Percentiles rank a stretch among this genome's conserved stretches.
Conservation (phyloP, 2,888 invertebrate genomes). For the Dyspetes luteomarginatus region DNA sequence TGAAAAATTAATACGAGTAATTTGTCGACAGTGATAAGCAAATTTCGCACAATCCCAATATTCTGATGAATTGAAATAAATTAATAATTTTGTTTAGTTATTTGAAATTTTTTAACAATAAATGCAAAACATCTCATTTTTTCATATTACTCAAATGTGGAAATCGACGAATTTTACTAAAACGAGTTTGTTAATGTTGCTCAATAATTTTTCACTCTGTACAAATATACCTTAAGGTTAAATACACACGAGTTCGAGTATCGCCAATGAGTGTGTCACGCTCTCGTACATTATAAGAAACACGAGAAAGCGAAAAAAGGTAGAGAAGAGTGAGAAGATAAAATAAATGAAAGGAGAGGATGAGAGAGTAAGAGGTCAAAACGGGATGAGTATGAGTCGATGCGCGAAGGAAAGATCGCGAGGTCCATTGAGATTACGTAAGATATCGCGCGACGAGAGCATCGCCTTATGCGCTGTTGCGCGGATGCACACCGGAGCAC, state of each 20-base stretch:
- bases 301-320: slow-evolving; percentile 53
- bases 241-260: background rate
- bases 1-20: background rate
- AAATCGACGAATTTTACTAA: background rate
- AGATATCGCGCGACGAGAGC: slow-evolving; percentile 24
- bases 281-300: slow-evolving; percentile 3
- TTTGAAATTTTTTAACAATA: background rate
- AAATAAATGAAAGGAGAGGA: slow-evolving; percentile 1
- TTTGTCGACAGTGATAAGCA: background rate
- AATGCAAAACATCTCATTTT: too few relatives aligned
- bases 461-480: too few relatives aligned
- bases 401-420: slow-evolving; percentile 34
- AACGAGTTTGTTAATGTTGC: background rate
- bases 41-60: background rate
- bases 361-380: slow-evolving; percentile 62
- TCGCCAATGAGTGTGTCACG: background rate
- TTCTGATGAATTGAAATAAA: too few relatives aligned
- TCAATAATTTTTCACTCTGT: background rate
- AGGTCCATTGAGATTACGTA: slow-evolving; percentile 38
- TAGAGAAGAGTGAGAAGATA: slow-evolving; percentile 21
- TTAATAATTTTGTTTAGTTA: background rate
- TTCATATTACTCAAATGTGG: too few relatives aligned
- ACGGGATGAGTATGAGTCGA: slow-evolving; percentile 54
- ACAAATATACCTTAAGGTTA: background rate
- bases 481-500: background rate